A percentile compares a stretch with the other conserved stretches of the same genome.
phyloP scores from a whole-genome alignment of 2,888 invertebrate genomes.

The Sipha maydis region DNA sequence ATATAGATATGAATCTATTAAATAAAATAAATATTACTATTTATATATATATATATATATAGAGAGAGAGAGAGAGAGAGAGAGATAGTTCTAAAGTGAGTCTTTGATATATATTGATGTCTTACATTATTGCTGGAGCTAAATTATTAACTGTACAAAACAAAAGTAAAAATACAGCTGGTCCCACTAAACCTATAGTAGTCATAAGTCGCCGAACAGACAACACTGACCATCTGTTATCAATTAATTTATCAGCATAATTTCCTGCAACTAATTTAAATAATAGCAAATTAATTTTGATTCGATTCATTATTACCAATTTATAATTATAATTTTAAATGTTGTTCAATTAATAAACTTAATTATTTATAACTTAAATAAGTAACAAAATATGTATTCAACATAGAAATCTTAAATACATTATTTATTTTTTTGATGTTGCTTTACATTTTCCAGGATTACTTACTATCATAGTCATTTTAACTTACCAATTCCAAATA shows the following conservation, averaged over 20 bases:
- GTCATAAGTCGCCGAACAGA: conserved; percentile 80
- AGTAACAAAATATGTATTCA: not conserved
- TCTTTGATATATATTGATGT: conserved; percentile 63
- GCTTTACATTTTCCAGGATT: not conserved
- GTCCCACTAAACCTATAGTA: conserved; percentile 76
- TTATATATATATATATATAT: not conserved
- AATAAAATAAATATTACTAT: conserved; percentile 9
- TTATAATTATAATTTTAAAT: too few species aligned
- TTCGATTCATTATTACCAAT: too few species aligned
- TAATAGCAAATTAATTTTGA: conserved; percentile 18
- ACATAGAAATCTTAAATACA: not conserved
- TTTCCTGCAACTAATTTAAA: conserved; percentile 74
- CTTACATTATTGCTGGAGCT: conserved; percentile 75
- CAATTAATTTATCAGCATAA: conserved; percentile 76
- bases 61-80: too few species aligned
- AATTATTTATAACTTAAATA: conserved; percentile 24
- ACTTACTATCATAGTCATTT: not conserved
- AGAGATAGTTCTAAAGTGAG: not conserved
- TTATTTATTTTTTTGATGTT: not conserved
- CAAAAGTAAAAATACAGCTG: conserved; percentile 77
- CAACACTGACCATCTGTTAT: conserved; percentile 74
- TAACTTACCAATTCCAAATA: conserved; percentile 75
- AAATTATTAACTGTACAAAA: conserved; percentile 79
- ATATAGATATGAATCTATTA: conserved; percentile 76
- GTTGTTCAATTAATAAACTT: conserved; percentile 1